Evolutionary conservation across 2,113 vertebrate species (phyloP).

Genomic region (Ceyx margarethae): DNA sequence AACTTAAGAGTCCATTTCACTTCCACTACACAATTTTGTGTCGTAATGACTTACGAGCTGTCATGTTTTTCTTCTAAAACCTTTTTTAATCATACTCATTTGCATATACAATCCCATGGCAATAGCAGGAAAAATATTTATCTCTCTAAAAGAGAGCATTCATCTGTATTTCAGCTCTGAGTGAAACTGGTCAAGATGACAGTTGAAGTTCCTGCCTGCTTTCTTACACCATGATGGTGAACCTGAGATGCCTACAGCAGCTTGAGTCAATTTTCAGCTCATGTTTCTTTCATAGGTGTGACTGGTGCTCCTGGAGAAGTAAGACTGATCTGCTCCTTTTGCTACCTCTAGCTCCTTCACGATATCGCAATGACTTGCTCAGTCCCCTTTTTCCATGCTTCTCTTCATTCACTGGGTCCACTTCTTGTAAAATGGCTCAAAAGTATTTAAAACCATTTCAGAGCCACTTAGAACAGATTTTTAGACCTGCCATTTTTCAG

Average conservation of each 20-base stretch:
- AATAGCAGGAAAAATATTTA: neutral
- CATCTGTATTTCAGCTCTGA: neutral
- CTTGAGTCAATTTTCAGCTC: neutral
- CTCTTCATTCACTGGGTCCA: neutral
- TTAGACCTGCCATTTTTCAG: neutral
- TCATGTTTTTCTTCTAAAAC: neutral
- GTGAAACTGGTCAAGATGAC: neutral
- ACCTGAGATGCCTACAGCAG: neutral
- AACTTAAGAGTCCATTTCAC: neutral
- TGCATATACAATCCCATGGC: neutral
- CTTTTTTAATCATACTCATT: neutral
- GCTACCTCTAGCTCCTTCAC: neutral
- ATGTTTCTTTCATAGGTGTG: neutral
- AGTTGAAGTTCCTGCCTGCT: neutral
- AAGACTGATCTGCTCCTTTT: neutral
- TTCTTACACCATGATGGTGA: neutral
- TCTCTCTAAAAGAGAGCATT: neutral
- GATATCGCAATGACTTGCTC: neutral
- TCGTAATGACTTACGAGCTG: neutral
- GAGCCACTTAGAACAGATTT: neutral
- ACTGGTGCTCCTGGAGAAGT: neutral
- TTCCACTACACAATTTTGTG: neutral
- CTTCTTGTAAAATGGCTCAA: neutral
- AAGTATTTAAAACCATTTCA: neutral
- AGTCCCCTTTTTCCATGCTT: neutral